Evolutionary conservation across 2,797 vertebrate species (phyloP).

Genomic region (Pitangus sulphuratus): DNA sequence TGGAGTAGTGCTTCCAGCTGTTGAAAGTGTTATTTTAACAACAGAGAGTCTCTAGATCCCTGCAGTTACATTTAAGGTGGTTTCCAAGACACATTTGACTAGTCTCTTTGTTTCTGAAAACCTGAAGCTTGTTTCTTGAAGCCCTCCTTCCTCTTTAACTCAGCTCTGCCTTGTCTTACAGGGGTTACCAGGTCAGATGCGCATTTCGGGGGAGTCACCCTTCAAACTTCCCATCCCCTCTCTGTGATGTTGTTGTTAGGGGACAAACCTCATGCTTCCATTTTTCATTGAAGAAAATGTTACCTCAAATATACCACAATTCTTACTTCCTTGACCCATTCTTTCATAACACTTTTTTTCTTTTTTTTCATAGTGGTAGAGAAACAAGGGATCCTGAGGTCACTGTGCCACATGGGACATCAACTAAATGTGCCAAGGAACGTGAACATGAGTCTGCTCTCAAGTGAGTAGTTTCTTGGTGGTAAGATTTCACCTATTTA

Average conservation of each 20-base stretch:
- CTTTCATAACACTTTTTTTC: not conserved
- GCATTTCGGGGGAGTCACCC: not conserved
- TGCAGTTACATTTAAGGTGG: not conserved
- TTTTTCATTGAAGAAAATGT: not conserved
- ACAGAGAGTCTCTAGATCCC: not conserved
- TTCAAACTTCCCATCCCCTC: not conserved
- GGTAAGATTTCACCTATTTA: not conserved
- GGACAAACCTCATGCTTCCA: not conserved
- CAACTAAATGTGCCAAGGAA: not conserved
- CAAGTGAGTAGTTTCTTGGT: not conserved
- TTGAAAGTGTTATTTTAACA: not conserved
- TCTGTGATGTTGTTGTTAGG: not conserved
- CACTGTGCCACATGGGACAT: not conserved
- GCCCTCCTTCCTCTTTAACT: not conserved
- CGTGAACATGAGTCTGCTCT: not conserved
- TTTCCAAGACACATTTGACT: not conserved
- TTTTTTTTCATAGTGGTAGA: not conserved
- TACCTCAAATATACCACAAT: not conserved
- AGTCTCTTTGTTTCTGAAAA: not conserved
- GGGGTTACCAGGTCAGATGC: not conserved
- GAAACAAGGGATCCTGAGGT: not conserved
- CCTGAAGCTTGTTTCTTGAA: not conserved
- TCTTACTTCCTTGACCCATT: not conserved
- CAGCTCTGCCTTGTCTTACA: not conserved
- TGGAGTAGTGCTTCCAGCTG: not conserved